Percentiles rank a stretch among this genome's conserved stretches.
These are phyloP conservation scores for Drosophila sturtevanti DNA, from an alignment of 1,140 invertebrate species.

Conservation along the genomic window DNA sequence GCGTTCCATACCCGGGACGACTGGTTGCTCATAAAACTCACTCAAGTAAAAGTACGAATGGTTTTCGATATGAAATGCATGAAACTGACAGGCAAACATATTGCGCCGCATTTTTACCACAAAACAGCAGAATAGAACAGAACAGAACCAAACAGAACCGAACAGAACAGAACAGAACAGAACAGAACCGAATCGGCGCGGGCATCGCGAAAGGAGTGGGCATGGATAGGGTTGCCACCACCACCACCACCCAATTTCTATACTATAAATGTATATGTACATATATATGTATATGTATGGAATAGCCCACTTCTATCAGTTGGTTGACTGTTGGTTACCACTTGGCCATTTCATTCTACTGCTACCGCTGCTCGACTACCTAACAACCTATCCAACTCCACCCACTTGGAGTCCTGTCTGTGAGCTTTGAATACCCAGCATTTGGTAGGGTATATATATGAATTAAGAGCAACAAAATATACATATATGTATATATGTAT, in stretches of 20 bases:
- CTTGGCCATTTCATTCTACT: constrained; percentile 49
- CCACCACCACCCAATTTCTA: background rate
- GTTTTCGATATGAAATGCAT: constrained; percentile 81
- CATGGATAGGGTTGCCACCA: no score
- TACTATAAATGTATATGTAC: background rate
- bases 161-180: constrained; percentile 29
- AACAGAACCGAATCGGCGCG: background rate
- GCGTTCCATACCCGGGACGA: constrained; percentile 21
- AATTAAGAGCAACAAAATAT: no score
- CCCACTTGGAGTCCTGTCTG: constrained; percentile 11
- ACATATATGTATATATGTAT: no score
- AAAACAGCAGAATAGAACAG: constrained; percentile 27
- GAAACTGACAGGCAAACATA: constrained; percentile 80
- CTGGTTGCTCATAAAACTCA: constrained; percentile 78
- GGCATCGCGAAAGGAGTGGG: background rate
- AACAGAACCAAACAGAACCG: background rate
- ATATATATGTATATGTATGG: background rate
- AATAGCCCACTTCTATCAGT: constrained; percentile 40
- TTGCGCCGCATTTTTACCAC: constrained; percentile 62
- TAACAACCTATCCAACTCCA: no score
- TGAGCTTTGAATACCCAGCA: constrained; percentile 27
- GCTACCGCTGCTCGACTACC: background rate
- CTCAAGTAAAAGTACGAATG: constrained; percentile 81
- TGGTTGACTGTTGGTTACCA: constrained; percentile 71
- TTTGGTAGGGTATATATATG: no score